These are phyloP conservation scores for Stomorhina lunata DNA, from an alignment of 2,888 invertebrate species.

Conservation along the genomic window DNA sequence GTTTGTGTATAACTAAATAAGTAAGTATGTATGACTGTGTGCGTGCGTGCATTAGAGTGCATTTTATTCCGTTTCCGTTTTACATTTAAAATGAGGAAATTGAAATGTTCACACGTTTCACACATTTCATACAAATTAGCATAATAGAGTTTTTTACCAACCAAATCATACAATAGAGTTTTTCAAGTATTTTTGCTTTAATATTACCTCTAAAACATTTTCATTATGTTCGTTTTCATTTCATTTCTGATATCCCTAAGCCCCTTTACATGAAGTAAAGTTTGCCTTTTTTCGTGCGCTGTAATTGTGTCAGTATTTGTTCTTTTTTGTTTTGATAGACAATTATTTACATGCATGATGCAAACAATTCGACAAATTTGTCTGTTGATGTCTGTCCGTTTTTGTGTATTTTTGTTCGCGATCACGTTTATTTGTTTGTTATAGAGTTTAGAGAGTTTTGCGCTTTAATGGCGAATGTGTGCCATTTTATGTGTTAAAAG, in stretches of 20 bases:
- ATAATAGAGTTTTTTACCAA: slow-evolving; percentile 34
- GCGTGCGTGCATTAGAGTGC: slow-evolving; percentile 38
- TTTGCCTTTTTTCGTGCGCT: not conserved
- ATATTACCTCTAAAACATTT: not conserved
- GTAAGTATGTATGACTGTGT: too few species aligned
- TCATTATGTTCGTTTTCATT: not conserved
- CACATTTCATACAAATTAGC: slow-evolving; percentile 54
- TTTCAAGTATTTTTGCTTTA: not conserved
- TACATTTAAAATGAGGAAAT: slow-evolving; percentile 41
- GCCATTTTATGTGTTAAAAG: slow-evolving; percentile 23
- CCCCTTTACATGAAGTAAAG: not conserved
- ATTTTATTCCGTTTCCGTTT: slow-evolving; percentile 28
- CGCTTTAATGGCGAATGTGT: not conserved
- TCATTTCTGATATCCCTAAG: slow-evolving; percentile 1
- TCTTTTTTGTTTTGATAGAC: slow-evolving; percentile 18
- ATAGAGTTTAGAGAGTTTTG: not conserved
- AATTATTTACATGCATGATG: slow-evolving; percentile 44
- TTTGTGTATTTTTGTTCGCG: not conserved
- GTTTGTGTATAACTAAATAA: too few species aligned
- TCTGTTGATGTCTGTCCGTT: not conserved
- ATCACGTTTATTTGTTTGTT: not conserved
- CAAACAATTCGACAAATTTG: slow-evolving; percentile 46
- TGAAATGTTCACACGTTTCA: slow-evolving; percentile 63
- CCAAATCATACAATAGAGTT: slow-evolving; percentile 36
- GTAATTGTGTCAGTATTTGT: not conserved